phyloP scores from a whole-genome alignment of 2,888 invertebrate genomes.

The Nebria brevicollis region DNA sequence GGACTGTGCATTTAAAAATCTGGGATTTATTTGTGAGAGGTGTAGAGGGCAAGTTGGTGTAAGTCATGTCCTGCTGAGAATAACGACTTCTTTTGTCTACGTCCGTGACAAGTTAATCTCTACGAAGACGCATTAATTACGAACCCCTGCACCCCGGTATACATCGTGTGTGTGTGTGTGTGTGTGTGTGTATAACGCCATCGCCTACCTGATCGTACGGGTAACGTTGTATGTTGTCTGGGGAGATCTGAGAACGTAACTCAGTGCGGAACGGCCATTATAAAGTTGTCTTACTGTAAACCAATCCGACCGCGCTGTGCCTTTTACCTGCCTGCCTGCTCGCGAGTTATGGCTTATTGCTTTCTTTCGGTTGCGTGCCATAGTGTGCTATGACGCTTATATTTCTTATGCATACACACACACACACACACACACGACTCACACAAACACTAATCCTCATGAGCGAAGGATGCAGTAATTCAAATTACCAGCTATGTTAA shows the following conservation, averaged over 20 bases:
- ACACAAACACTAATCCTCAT: neutral
- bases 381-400: neutral
- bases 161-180: neutral
- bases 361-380: slow-evolving; percentile 9
- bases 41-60: slow-evolving; percentile 30
- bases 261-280: slow-evolving; percentile 52
- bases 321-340: slow-evolving; percentile 47
- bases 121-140: slow-evolving; percentile 48
- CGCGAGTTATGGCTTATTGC: slow-evolving; percentile 55
- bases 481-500: neutral
- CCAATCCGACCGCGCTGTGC: slow-evolving; percentile 48
- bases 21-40: slow-evolving; percentile 27
- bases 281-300: slow-evolving; percentile 52
- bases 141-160: neutral
- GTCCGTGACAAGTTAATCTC: slow-evolving; percentile 49
- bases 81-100: slow-evolving; percentile 49
- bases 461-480: neutral
- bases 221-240: slow-evolving; percentile 11
- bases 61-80: slow-evolving; percentile 44
- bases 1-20: slow-evolving; percentile 40
- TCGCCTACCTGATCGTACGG: slow-evolving; percentile 23
- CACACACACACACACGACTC: too few species aligned
- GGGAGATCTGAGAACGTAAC: slow-evolving; percentile 47
- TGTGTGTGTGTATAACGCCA: neutral
- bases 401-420: neutral